Conservation (phyloP, 2,888 invertebrate genomes). For the Heteromyza rotundicornis region DNA sequence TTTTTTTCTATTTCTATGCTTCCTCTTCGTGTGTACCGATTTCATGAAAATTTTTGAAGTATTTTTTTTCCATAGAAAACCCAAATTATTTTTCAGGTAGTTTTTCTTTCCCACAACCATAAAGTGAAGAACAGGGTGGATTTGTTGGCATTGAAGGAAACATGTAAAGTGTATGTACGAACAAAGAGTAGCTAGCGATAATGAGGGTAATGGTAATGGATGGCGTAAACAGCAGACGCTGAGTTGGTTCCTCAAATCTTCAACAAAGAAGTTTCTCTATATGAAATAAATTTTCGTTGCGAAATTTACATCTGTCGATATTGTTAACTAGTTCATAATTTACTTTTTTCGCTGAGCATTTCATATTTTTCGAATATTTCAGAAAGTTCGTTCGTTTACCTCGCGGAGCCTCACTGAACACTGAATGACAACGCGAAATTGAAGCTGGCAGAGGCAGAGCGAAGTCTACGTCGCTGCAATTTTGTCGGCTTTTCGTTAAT, state of each 20-base stretch:
- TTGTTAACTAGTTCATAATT: too few species aligned
- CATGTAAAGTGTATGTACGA: conserved; percentile 29
- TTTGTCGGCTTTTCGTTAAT: conserved; percentile 47
- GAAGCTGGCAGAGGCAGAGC: conserved; percentile 40
- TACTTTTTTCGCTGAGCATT: too few species aligned
- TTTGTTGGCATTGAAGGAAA: neutral
- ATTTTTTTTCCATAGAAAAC: too few species aligned
- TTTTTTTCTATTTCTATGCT: conserved; percentile 8
- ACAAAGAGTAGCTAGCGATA: conserved; percentile 19
- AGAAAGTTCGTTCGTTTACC: conserved; percentile 18
- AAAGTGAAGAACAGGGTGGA: conserved; percentile 15
- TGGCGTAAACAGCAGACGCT: too few species aligned
- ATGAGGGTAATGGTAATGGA: too few species aligned
- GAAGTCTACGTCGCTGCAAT: conserved; percentile 21
- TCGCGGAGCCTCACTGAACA: conserved; percentile 7
- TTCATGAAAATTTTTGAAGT: conserved; percentile 14
- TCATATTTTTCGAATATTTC: too few species aligned
- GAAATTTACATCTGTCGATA: too few species aligned
- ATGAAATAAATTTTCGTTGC: too few species aligned
- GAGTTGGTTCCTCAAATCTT: too few species aligned
- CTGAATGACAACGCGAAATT: conserved; percentile 54
- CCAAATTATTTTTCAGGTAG: conserved; percentile 10
- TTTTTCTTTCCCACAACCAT: neutral
- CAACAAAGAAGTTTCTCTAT: too few species aligned
- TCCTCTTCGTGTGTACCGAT: neutral